These are phyloP conservation scores for Poecilia gillii DNA, from an alignment of 2,797 vertebrate species.

Conservation along the genomic window DNA sequence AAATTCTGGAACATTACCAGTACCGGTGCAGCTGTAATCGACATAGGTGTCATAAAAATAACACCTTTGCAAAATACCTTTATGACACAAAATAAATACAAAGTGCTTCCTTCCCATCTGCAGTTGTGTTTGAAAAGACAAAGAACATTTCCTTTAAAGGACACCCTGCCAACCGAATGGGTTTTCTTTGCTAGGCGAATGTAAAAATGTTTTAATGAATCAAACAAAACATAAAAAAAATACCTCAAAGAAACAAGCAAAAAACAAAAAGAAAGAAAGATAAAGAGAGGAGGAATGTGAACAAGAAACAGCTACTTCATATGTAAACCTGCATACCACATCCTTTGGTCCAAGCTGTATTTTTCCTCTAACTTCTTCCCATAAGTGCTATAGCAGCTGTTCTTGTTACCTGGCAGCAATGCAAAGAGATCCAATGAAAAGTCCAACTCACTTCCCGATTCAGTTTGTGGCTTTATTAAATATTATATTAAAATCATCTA, in stretches of 20 bases:
- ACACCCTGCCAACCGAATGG: not conserved
- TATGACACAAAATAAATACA: not conserved
- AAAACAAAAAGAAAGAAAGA: not conserved
- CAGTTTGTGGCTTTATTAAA: not conserved
- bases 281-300: not conserved
- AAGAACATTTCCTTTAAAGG: not conserved
- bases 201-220: no score
- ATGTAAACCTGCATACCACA: not conserved
- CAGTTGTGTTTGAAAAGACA: not conserved
- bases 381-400: constrained; percentile 31
- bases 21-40: not conserved
- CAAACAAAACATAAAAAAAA: no score
- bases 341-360: constrained; percentile 10
- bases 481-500: not conserved
- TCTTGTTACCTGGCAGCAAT: constrained; percentile 62
- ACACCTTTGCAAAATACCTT: not conserved
- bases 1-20: not conserved
- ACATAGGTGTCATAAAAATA: not conserved
- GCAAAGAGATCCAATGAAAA: constrained; percentile 27
- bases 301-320: constrained; percentile 3
- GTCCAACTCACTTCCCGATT: constrained; percentile 6
- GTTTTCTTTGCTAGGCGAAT: not conserved
- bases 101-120: not conserved
- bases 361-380: constrained; percentile 22
- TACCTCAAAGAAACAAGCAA: no score